Evolutionary conservation across 2,113 vertebrate species (phyloP).

Genomic region (Megaleporinus macrocephalus): DNA sequence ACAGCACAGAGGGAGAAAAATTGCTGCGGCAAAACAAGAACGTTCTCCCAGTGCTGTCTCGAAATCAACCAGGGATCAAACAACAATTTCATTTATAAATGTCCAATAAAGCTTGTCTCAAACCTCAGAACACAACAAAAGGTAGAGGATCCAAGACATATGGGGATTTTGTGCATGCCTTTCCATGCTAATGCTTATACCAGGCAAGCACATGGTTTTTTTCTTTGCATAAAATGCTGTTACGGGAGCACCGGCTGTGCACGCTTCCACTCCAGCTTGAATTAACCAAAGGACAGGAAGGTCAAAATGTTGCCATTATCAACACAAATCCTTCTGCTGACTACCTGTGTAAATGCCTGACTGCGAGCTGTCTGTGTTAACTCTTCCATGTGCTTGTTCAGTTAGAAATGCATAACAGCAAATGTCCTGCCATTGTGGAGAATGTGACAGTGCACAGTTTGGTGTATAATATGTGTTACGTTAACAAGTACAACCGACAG

Average conservation of each 20-base stretch:
- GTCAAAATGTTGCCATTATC: constrained; percentile 48
- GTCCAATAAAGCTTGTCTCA: neutral
- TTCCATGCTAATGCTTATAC: neutral
- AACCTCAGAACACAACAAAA: neutral
- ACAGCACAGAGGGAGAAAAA: neutral
- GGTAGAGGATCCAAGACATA: constrained; percentile 3
- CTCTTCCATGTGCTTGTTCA: neutral
- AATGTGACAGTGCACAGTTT: neutral
- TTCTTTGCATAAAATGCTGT: neutral
- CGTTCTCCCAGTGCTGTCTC: neutral
- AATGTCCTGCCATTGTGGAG: constrained; percentile 11
- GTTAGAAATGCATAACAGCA: neutral
- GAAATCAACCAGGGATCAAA: neutral
- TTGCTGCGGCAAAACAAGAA: neutral
- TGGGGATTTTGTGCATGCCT: neutral
- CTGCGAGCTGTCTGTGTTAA: neutral
- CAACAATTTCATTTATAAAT: constrained; percentile 13
- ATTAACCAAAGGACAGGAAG: constrained; percentile 31
- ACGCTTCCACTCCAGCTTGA: constrained; percentile 43
- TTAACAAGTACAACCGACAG: too few species aligned
- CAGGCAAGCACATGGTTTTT: constrained; percentile 8
- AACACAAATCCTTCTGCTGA: constrained; percentile 45
- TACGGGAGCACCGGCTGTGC: constrained; percentile 29
- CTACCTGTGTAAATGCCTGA: constrained; percentile 41
- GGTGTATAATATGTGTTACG: neutral